Conservation (phyloP, 2,888 invertebrate genomes). For the Cosmia trapezina region DNA sequence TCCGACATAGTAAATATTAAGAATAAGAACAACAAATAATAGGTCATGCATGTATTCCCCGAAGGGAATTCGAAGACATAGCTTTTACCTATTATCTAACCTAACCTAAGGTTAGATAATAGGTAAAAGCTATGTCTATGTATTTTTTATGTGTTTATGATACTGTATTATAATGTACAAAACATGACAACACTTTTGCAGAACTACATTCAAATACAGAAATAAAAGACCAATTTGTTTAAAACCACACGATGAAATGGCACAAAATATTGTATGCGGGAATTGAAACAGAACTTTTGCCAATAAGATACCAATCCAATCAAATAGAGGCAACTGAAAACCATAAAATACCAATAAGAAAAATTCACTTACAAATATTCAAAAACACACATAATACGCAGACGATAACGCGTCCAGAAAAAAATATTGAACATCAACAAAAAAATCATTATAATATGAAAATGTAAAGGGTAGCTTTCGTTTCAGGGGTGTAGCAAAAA, state of each 20-base stretch:
- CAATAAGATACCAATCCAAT: slow-evolving; percentile 43
- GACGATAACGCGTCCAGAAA: slow-evolving; percentile 15
- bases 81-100: too few relatives aligned
- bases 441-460: slow-evolving; percentile 1
- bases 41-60: too few relatives aligned
- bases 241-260: neutral
- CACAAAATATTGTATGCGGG: neutral
- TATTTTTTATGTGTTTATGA: too few relatives aligned
- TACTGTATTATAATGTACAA: neutral
- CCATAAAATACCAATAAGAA: slow-evolving; percentile 30
- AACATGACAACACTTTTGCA: neutral
- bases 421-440: neutral
- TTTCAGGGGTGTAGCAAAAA: slow-evolving; percentile 67
- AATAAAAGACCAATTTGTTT: neutral
- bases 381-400: neutral
- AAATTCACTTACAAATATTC: neutral
- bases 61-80: too few relatives aligned
- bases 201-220: neutral
- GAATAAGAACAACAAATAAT: too few relatives aligned
- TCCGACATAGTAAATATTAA: too few relatives aligned
- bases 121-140: too few relatives aligned
- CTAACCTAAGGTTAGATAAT: too few relatives aligned
- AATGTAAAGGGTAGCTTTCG: slow-evolving; percentile 36
- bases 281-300: slow-evolving; percentile 24
- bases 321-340: slow-evolving; percentile 26